Conservation (phyloP, 1,140 invertebrate species). For the Drosophila athabasca region DNA sequence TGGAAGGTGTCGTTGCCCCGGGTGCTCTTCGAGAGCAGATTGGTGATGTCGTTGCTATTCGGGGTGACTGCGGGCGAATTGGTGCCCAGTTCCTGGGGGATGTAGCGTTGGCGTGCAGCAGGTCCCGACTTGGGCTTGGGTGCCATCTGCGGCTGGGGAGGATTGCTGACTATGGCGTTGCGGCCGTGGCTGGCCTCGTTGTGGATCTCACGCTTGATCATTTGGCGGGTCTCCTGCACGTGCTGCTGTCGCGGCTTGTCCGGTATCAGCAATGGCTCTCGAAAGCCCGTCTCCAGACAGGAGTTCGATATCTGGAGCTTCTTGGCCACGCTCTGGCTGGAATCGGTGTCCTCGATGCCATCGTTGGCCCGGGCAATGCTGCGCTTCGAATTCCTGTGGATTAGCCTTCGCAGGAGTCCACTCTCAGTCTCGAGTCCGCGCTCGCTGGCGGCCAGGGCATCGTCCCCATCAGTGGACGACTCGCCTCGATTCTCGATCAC, state of each 20-base stretch:
- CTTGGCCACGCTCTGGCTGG: conserved; percentile 83
- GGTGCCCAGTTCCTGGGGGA: conserved; percentile 84
- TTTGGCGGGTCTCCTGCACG: conserved; percentile 68
- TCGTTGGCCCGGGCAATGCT: conserved; percentile 84
- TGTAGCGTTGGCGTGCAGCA: conserved; percentile 84
- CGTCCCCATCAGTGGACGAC: conserved; percentile 69
- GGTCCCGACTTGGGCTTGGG: conserved; percentile 83
- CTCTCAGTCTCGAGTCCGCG: conserved; percentile 75
- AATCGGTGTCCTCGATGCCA: conserved; percentile 83
- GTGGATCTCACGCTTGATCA: conserved; percentile 68
- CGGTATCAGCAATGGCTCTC: conserved; percentile 38
- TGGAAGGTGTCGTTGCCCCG: conserved; percentile 71
- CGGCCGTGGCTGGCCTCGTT: conserved; percentile 68
- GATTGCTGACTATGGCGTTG: conserved; percentile 68
- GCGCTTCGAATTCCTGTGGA: conserved; percentile 85
- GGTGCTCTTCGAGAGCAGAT: conserved; percentile 60
- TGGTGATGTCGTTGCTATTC: conserved; percentile 56
- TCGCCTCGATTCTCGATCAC: conserved; percentile 57
- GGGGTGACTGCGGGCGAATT: background rate
- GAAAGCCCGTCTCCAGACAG: conserved; percentile 52
- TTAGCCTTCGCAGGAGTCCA: conserved; percentile 87
- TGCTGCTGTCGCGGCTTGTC: conserved; percentile 65
- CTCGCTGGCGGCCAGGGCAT: conserved; percentile 17
- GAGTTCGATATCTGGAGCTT: conserved; percentile 72
- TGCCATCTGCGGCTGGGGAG: conserved; percentile 59